Evolutionary conservation across 2,888 invertebrate species (phyloP).

Genomic region (Allygus modestus): DNA sequence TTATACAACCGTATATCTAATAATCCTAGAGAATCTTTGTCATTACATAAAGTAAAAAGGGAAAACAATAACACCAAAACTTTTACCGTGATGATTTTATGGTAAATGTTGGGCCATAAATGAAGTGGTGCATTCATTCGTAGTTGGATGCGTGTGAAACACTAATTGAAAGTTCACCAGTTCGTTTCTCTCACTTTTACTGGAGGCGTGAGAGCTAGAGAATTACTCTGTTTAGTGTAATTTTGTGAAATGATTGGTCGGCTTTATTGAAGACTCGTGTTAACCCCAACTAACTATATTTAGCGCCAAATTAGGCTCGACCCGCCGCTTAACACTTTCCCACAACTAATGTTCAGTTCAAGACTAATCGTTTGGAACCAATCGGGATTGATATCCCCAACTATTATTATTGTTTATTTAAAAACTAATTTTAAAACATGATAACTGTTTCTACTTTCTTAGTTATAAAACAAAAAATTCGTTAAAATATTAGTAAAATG

Average conservation of each 20-base stretch:
- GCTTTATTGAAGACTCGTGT: constrained; percentile 47
- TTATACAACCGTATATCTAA: too few species aligned
- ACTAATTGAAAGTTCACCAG: constrained; percentile 18
- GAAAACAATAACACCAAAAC: too few species aligned
- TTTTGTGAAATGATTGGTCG: constrained; percentile 24
- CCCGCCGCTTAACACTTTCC: constrained; percentile 29
- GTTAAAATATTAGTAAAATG: too few species aligned
- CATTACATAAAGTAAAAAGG: too few species aligned
- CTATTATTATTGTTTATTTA: neutral
- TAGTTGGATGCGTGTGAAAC: constrained; percentile 1
- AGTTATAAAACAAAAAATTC: too few species aligned
- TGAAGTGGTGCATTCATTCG: constrained; percentile 9
- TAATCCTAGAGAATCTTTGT: too few species aligned
- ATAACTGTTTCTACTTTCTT: too few species aligned
- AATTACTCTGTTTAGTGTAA: constrained; percentile 29
- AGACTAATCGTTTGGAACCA: constrained; percentile 5
- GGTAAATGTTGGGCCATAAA: neutral
- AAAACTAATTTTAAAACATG: neutral
- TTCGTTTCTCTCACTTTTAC: constrained; percentile 39
- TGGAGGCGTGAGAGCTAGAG: constrained; percentile 9
- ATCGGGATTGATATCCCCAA: neutral
- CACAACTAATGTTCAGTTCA: constrained; percentile 29
- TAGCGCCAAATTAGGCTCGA: constrained; percentile 29
- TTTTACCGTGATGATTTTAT: neutral
- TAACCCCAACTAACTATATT: constrained; percentile 35